Evolutionary conservation across 2,888 invertebrate species (phyloP), one percentile per base, ranked within the genome.

Genomic region (Bombylius major): DNA sequence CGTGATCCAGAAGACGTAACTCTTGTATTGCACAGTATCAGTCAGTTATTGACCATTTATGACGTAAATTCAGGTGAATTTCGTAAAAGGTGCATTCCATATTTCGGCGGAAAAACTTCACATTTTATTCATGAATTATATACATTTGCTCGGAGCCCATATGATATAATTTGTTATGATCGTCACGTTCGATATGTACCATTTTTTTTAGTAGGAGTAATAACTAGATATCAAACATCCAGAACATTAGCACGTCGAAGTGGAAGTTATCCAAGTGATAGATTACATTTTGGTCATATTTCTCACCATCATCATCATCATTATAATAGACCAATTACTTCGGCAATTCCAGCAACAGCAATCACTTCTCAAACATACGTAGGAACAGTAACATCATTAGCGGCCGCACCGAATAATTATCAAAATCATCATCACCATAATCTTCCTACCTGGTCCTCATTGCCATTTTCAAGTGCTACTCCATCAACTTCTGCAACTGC

Each of bases 41-140:
- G 87, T 66, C 83, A 84, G 48, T 75, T 85, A 53, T 75, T 94
- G 31, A 81, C 78, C 8, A 76, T 80, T 60, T 80, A 83, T 66
- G 82, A 88, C 66, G 79, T 75, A 54, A 60, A 69, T 39, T 70
- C 71, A 33, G 66, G 69, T 9, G 82, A 84, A 65, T 92, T 95
- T 72, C 80, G 82, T 46, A 80, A 82, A 47, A 77, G 82, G 13
- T 71, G 93, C 53, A 77, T 78, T 36, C 81, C 84, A 13, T 87
- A 83, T 69, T 77, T 93, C 59, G 82, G 84, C 31, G 75, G 77
- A 1, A 78, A 84, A 62, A 89, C 92, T 0, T 81, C 83, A 57
- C 95, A 95, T 71, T 96, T 96, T 69, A 79, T 90, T 42, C 93
- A 95, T 69, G 95, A 96, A 69, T 80, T 96, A 59, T 82, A 85